phyloP scores from a whole-genome alignment of 2,888 invertebrate species.

The Charanyca ferruginea region DNA sequence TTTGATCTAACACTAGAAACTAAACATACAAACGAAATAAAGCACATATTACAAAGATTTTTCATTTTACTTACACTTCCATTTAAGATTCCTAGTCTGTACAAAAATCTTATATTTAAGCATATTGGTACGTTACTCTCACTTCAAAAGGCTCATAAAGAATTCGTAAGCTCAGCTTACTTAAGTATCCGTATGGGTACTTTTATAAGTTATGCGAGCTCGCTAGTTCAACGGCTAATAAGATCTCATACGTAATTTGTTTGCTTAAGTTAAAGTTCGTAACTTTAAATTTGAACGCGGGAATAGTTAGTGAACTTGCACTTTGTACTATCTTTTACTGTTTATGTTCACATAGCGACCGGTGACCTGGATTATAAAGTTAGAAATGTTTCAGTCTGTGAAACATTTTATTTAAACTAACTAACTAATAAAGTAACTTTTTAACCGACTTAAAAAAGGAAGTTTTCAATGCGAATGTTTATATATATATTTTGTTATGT shows the following conservation, averaged over 20 bases:
- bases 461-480: too few relatives aligned
- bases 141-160: conserved; percentile 3
- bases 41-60: too few relatives aligned
- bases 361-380: conserved; percentile 17
- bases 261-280: conserved; percentile 42
- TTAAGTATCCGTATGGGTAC: conserved; percentile 6
- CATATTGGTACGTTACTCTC: not conserved
- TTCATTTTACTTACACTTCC: not conserved
- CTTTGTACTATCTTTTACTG: conserved; percentile 35
- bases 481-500: too few relatives aligned
- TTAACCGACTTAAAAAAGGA: too few relatives aligned
- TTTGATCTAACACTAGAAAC: too few relatives aligned
- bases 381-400: not conserved
- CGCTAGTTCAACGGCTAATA: conserved; percentile 34
- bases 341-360: conserved; percentile 29
- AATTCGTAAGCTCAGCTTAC: conserved; percentile 10
- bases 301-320: conserved; percentile 40
- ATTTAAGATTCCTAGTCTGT: not conserved
- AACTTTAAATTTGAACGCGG: conserved; percentile 35
- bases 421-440: too few relatives aligned
- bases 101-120: conserved; percentile 1
- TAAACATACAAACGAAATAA: too few relatives aligned
- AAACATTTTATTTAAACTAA: not conserved
- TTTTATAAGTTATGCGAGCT: conserved; percentile 30
- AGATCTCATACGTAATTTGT: conserved; percentile 52